A percentile compares a stretch with the other conserved stretches of the same genome.
These are phyloP conservation scores for Drosophila vallismaia DNA, from an alignment of 2,888 invertebrate genomes.

Conservation along the genomic window DNA sequence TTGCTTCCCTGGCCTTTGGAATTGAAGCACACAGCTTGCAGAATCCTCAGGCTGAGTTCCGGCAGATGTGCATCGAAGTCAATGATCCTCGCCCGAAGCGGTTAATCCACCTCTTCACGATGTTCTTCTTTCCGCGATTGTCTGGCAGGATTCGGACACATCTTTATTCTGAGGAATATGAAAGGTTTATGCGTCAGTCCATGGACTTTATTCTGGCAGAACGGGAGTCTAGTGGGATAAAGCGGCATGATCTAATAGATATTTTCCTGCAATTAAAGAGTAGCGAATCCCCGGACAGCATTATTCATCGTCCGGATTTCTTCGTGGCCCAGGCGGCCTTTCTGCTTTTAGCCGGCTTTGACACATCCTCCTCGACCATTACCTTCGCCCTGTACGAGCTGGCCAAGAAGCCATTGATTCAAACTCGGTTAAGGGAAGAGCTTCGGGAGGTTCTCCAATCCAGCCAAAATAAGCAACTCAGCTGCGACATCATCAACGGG, in stretches of 20 bases:
- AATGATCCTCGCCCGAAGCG: slow-evolving; percentile 80
- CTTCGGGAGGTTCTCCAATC: slow-evolving; percentile 71
- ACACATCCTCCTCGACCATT: slow-evolving; percentile 83
- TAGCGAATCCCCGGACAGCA: slow-evolving; percentile 50
- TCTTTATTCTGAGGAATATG: slow-evolving; percentile 70
- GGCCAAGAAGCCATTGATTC: slow-evolving; percentile 81
- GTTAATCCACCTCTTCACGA: slow-evolving; percentile 79
- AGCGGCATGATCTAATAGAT: slow-evolving; percentile 85
- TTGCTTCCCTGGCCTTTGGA: slow-evolving; percentile 84
- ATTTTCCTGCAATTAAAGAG: slow-evolving; percentile 83
- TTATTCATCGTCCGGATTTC: slow-evolving; percentile 69
- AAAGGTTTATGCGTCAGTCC: slow-evolving; percentile 81
- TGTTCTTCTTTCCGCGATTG: slow-evolving; percentile 83
- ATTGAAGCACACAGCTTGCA: slow-evolving; percentile 83
- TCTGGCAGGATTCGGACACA: slow-evolving; percentile 74
- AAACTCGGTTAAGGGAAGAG: slow-evolving; percentile 82
- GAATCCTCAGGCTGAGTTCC: slow-evolving; percentile 83
- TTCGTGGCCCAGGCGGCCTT: slow-evolving; percentile 81
- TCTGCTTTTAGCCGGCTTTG: slow-evolving; percentile 80
- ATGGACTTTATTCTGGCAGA: slow-evolving; percentile 83
- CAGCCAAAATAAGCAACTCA: slow-evolving; percentile 73
- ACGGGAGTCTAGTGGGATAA: slow-evolving; percentile 80
- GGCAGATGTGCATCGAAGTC: slow-evolving; percentile 82
- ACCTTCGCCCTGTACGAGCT: slow-evolving; percentile 83
- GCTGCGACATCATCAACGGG: slow-evolving; percentile 82